Base-by-base conservation (phyloP, 2,888 invertebrate species). In the Copidosoma aretas region DNA sequence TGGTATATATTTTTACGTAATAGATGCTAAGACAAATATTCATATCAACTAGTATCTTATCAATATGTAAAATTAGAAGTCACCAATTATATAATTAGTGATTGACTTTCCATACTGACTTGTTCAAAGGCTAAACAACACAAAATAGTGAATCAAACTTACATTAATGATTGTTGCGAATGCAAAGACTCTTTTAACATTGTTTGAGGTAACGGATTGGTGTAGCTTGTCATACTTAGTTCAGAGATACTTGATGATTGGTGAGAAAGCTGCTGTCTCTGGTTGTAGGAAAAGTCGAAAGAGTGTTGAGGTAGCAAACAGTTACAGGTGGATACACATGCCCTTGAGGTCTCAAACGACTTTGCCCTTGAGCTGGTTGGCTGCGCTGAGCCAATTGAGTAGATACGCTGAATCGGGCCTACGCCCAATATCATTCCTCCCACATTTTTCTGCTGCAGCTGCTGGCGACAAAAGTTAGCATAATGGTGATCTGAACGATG, bases 401-500 rank as follows among this genome's bases (percentile, higher is more conserved):
- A 74, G 59, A 76, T 76, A 32, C 77, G 75, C 19, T 79, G 71
- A 2, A 68, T 66, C 75, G 56, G 70, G 77, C 74, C 63, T 25
- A 19, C 14, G 25, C 71, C 68, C 71, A 71, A 82, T 68, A 82
- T 79, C 68, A 83, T 83, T 65, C 84, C 83, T 73, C 84, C 79
- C 68, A 84, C 3, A 32, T 32, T 5, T 32, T 32, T n/a, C 80
- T 77, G 82, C 84, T 74, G 84, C 84, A 25, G 80, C 77, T 70
- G 81, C 75, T 69, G 79, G 79, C 71, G 56, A 86, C 60, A 58
- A 61, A 70, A 22, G 75, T 73, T 73, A 63, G 54, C 90, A 91
- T 82, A 89, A 89, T 83, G 90, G 78, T 91, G 91, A 58, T 91
- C 84, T 66, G 57, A 90, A 91, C 81, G 89, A 89, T 83, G 90